Conservation (phyloP, 2,797 vertebrate species). For the Natrix natrix region DNA sequence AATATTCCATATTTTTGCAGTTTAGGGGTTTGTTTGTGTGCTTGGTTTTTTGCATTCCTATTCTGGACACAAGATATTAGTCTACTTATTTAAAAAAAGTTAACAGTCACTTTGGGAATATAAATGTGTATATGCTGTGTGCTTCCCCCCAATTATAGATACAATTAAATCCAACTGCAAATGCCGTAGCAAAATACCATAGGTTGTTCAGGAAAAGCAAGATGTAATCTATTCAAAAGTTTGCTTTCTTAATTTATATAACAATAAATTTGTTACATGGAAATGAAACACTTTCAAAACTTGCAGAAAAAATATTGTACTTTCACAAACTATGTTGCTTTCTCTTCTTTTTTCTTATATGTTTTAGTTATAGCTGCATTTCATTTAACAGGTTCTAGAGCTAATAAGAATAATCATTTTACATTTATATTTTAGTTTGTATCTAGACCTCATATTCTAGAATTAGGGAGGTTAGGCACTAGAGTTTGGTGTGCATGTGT, state of each 20-base stretch:
- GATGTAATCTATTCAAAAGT: slow-evolving; percentile 13
- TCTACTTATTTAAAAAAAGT: slow-evolving; percentile 49
- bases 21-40: background rate
- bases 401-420: background rate
- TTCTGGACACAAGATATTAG: slow-evolving; percentile 16
- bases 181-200: background rate
- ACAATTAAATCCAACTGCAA: slow-evolving; percentile 35
- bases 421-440: background rate
- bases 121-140: slow-evolving; percentile 37
- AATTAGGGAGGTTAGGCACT: background rate
- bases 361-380: background rate
- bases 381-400: background rate
- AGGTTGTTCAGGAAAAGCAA: background rate
- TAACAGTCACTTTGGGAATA: slow-evolving; percentile 43
- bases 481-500: background rate
- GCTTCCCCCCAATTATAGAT: slow-evolving; percentile 51
- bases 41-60: slow-evolving; percentile 4
- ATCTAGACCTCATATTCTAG: background rate
- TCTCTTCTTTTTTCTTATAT: background rate
- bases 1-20: background rate
- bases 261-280: background rate
- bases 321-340: slow-evolving; percentile 24
- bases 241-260: slow-evolving; percentile 16
- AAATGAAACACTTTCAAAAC: slow-evolving; percentile 8
- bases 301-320: background rate